Conservation (phyloP, 1,140 invertebrate species). For the Hestina assimilis region DNA sequence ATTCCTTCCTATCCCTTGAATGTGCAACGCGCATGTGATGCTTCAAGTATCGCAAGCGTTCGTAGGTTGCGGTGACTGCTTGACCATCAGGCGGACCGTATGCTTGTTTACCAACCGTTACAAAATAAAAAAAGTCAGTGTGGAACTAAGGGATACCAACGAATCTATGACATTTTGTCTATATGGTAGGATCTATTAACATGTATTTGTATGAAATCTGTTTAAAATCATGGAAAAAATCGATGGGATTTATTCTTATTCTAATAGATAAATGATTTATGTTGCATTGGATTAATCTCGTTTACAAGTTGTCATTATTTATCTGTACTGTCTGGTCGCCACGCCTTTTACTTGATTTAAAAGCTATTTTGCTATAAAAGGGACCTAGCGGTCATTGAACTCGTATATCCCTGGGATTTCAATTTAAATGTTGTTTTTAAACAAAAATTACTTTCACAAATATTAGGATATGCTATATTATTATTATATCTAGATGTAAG, state of each 20-base stretch:
- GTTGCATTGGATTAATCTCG: slow-evolving; percentile 8
- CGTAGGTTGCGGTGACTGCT: no score
- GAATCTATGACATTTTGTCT: no score
- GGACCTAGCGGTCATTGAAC: slow-evolving; percentile 4
- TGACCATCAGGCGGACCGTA: no score
- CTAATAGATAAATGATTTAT: slow-evolving; percentile 6
- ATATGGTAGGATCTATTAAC: no score
- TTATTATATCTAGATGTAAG: no score
- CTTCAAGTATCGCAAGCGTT: no score
- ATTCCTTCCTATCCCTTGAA: no score
- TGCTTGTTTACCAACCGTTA: no score
- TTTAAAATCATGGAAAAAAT: background rate
- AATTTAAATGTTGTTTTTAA: background rate
- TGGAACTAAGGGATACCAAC: no score
- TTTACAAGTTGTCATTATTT: slow-evolving; percentile 16
- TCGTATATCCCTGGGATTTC: background rate
- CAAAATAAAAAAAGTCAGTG: no score
- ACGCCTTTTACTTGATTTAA: slow-evolving; percentile 19
- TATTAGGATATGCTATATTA: background rate
- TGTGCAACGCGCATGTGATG: no score
- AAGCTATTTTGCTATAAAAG: slow-evolving; percentile 18
- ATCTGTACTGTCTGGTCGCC: background rate
- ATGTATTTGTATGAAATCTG: background rate
- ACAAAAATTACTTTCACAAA: background rate
- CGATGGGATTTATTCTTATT: background rate